A percentile compares a stretch with the other conserved stretches of the same genome.
Conservation (phyloP, 1,140 invertebrate genomes). For the Drosophila pruinosa region DNA sequence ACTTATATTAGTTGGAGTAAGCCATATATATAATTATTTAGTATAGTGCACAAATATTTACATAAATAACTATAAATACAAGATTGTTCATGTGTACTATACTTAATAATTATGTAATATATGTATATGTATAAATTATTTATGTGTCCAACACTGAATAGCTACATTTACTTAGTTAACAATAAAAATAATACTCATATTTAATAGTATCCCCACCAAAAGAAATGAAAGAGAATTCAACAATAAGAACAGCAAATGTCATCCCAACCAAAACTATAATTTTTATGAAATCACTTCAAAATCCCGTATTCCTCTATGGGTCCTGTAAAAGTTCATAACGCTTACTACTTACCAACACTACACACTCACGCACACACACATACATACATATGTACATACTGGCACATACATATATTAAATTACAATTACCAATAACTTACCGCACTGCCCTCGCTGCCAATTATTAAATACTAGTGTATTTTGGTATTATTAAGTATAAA, state of each 20-base stretch:
- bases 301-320: background rate
- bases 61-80: background rate
- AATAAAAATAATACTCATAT: conserved; percentile 64
- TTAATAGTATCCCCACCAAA: conserved; percentile 38
- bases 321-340: background rate
- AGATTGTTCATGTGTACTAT: conserved; percentile 28
- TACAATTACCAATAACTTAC: background rate
- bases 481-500: conserved; percentile 45
- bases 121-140: too few species aligned
- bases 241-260: background rate
- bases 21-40: conserved; percentile 1
- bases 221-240: background rate
- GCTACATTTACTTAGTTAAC: conserved; percentile 27
- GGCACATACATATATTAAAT: background rate
- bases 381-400: background rate
- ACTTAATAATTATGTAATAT: conserved; percentile 23
- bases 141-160: conserved; percentile 25
- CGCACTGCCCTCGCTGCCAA: conserved; percentile 9
- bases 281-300: background rate
- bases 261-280: background rate
- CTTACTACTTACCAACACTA: background rate
- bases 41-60: background rate
- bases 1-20: conserved; percentile 18
- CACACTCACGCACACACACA: background rate
- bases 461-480: conserved; percentile 26